Conservation (phyloP, 2,113 vertebrate genomes). For the Brachypteracias leptosomus region DNA sequence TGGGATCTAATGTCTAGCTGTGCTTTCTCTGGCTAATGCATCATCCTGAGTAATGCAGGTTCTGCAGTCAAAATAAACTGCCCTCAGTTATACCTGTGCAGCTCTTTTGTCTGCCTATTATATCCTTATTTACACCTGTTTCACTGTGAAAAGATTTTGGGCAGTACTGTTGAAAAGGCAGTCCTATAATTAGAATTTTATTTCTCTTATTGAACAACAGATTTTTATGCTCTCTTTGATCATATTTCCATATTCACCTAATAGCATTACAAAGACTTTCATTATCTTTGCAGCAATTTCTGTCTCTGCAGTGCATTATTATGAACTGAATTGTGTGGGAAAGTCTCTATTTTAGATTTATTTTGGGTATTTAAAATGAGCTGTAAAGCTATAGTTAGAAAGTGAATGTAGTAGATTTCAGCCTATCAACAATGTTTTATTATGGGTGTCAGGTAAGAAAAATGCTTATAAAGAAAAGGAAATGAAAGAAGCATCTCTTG, state of each 20-base stretch:
- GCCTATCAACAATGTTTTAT: neutral
- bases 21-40: slow-evolving; percentile 3
- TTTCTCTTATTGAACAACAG: neutral
- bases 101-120: neutral
- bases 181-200: neutral
- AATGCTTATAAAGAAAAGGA: neutral
- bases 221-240: neutral
- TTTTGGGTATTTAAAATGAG: neutral
- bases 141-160: neutral
- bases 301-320: neutral
- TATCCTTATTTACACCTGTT: neutral
- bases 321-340: neutral
- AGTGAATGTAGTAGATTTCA: neutral
- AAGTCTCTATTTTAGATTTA: neutral
- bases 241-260: neutral
- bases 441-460: neutral
- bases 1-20: slow-evolving; percentile 30
- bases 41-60: neutral
- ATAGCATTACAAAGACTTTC: neutral
- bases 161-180: neutral
- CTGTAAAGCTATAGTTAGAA: neutral
- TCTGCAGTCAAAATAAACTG: neutral
- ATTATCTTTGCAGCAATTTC: neutral
- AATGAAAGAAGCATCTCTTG: neutral
- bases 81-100: neutral